phyloP scores from a whole-genome alignment of 2,113 vertebrate genomes.

The Cariama cristata region DNA sequence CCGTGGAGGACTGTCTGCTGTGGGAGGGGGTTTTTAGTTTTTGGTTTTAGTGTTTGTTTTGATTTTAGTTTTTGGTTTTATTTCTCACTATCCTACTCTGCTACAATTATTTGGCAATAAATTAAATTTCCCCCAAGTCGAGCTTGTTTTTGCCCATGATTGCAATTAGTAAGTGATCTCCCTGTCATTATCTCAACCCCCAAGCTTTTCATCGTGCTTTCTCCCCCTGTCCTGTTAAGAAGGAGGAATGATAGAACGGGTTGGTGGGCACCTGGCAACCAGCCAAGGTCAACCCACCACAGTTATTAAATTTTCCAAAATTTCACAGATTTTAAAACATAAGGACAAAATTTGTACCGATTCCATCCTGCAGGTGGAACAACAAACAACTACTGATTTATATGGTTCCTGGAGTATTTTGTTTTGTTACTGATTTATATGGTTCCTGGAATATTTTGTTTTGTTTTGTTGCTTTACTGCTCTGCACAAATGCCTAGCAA shows the following conservation, averaged over 20 bases:
- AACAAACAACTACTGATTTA: neutral
- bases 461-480: neutral
- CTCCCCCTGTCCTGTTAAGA: neutral
- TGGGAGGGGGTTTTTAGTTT: neutral
- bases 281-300: neutral
- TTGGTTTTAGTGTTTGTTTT: neutral
- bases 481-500: neutral
- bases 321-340: neutral
- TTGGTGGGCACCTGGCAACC: neutral
- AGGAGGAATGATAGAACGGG: rapidly evolving
- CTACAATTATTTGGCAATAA: neutral
- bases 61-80: neutral
- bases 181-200: neutral
- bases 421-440: neutral
- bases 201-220: neutral
- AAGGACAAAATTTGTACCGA: neutral
- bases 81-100: neutral
- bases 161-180: neutral
- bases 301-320: neutral
- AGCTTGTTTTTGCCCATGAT: neutral
- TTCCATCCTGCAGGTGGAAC: neutral
- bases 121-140: neutral
- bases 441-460: neutral
- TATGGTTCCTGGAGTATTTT: neutral
- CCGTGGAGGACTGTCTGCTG: neutral